phyloP scores from a whole-genome alignment of 2,888 invertebrate genomes.

The Furcula furcula region DNA sequence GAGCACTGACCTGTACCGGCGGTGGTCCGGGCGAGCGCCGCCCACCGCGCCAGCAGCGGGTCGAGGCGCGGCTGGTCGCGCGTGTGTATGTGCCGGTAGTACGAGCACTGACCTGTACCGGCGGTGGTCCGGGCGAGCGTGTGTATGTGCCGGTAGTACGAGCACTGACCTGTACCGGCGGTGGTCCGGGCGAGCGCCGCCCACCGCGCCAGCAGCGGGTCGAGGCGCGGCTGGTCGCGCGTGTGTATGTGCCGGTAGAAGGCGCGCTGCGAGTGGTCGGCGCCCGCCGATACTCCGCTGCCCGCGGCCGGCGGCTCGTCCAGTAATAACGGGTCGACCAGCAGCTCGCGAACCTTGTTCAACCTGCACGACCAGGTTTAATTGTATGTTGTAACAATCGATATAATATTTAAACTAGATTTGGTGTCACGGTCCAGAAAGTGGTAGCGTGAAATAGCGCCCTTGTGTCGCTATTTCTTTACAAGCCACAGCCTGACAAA shows the following conservation, averaged over 20 bases:
- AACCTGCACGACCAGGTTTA: slow-evolving; percentile 75
- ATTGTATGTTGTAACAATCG: too few species aligned
- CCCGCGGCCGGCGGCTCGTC: slow-evolving; percentile 66
- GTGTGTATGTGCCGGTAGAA: slow-evolving; percentile 85
- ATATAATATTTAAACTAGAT: too few species aligned
- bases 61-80: slow-evolving; percentile 72
- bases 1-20: slow-evolving; percentile 82
- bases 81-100: slow-evolving; percentile 84
- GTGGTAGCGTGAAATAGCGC: too few species aligned
- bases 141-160: too few species aligned
- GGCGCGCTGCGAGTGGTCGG: slow-evolving; percentile 79
- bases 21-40: slow-evolving; percentile 70
- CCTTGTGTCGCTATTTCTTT: too few species aligned
- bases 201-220: slow-evolving; percentile 82
- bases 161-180: too few species aligned
- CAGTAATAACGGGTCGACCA: slow-evolving; percentile 79
- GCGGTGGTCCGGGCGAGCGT: too few species aligned
- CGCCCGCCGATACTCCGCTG: slow-evolving; percentile 36
- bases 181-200: too few species aligned
- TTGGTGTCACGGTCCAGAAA: too few species aligned
- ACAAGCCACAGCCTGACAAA: too few species aligned
- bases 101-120: slow-evolving; percentile 85
- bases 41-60: slow-evolving; percentile 38
- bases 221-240: slow-evolving; percentile 82
- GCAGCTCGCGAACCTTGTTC: slow-evolving; percentile 84